Base-by-base conservation (phyloP, 2,888 invertebrate species). In the Nowickia ferox region DNA sequence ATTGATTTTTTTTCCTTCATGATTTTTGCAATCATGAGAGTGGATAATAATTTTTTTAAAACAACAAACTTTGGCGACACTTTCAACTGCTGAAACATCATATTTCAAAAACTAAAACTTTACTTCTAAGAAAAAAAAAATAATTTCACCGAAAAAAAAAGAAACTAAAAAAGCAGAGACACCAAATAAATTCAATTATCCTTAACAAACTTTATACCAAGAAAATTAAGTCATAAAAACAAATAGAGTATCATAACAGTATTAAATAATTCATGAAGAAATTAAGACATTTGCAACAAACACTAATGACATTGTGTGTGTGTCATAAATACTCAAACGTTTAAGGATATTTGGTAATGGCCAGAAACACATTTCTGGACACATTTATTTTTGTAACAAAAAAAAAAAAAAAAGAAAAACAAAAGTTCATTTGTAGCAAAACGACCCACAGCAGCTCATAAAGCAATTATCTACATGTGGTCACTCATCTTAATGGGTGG, bases 381-480 rank as follows among this genome's bases (percentile, higher is more conserved):
- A 61, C 55, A 59, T 79, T 84, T 81, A 78, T 76, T 74, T 74
- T 69, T 80, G 87, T 83, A 87, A 87, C 74, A 84, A 87, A 88
- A 89, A 30, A 30, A 84, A 87, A 88, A 89, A 30, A 30, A 2
- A 22, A 22, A 22, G 1, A 30, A 30, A 30, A 30, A 30, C 5
- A 30, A 30, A 90, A 91, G 90, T 89, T 89, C 89, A 90, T 90
- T 91, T 89, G 89, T 89, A 89, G 89, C 90, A 90, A 90, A 92
- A 91, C n/a, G 77, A 63, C 44, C 68, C 68, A 65, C 66, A 72
- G 55, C 79, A 79, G 89, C 90, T 91, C 91, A 91, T 91, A 92
- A 92, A 91, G 92, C 91, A 91, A 91, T 91, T 91, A 91, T 91
- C 91, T 91, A 89, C 92, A 91, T 91, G 91, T 89, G 92, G 92